phyloP scores from a whole-genome alignment of 1,140 invertebrate species.

The Drosophila subobscura region DNA sequence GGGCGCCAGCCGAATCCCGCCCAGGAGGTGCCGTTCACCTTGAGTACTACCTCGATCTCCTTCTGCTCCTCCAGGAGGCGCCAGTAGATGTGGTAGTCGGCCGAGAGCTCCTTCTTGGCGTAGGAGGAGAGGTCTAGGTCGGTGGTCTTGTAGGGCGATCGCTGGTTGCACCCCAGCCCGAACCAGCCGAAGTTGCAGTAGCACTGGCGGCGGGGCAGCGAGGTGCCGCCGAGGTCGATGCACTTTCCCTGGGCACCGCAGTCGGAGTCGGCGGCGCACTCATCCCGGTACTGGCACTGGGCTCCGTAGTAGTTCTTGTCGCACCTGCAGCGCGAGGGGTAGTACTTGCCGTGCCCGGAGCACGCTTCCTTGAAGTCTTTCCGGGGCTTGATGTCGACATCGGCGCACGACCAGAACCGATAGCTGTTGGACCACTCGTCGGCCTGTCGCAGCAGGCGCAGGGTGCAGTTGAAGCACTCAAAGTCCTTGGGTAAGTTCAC shows the following conservation, averaged over 20 bases:
- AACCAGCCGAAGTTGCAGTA: slow-evolving; percentile 95
- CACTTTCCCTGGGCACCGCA: slow-evolving; percentile 94
- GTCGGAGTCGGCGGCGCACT: slow-evolving; percentile 92
- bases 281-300: slow-evolving; percentile 93
- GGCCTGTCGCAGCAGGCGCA: slow-evolving; percentile 94
- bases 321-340: slow-evolving; percentile 91
- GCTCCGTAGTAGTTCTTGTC: slow-evolving; percentile 91
- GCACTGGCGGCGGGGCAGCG: slow-evolving; percentile 92
- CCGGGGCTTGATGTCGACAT: slow-evolving; percentile 92
- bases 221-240: slow-evolving; percentile 90
- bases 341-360: slow-evolving; percentile 91
- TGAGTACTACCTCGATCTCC: slow-evolving; percentile 93
- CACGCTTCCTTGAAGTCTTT: slow-evolving; percentile 92
- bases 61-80: slow-evolving; percentile 90
- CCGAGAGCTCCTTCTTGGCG: slow-evolving; percentile 88
- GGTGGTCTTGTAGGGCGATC: slow-evolving; percentile 87
- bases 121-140: slow-evolving; percentile 88
- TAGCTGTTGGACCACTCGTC: slow-evolving; percentile 94
- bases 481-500: slow-evolving; percentile 92
- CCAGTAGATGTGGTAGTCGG: slow-evolving; percentile 92
- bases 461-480: slow-evolving; percentile 94
- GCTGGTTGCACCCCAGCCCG: slow-evolving; percentile 90
- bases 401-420: slow-evolving; percentile 97
- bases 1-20: slow-evolving; percentile 94
- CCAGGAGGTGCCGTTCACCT: slow-evolving; percentile 93